phyloP scores from a whole-genome alignment of 2,113 vertebrate genomes.

The Onychostruthus taczanowskii region DNA sequence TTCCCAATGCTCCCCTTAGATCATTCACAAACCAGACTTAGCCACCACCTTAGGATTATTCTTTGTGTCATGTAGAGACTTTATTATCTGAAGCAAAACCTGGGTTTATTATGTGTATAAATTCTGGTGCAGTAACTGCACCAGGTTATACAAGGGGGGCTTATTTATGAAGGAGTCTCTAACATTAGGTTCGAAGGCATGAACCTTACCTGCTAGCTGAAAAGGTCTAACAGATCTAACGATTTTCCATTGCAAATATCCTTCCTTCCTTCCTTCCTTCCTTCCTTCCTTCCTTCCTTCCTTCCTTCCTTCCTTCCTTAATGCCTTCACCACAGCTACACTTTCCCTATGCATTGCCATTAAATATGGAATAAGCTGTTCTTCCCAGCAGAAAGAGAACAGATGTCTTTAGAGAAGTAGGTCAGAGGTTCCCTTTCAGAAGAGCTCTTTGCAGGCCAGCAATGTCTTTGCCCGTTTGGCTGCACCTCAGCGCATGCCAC shows the following conservation, averaged over 20 bases:
- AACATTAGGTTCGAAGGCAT: not conserved
- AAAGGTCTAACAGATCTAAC: not conserved
- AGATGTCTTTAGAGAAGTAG: not conserved
- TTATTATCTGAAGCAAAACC: not conserved
- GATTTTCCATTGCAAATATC: not conserved
- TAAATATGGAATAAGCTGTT: not conserved
- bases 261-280: not conserved
- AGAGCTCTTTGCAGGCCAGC: not conserved
- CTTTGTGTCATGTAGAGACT: rapidly evolving
- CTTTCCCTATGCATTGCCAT: not conserved
- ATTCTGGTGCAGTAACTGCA: not conserved
- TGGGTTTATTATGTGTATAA: not conserved
- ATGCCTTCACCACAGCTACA: not conserved
- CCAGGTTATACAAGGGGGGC: not conserved
- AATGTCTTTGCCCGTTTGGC: not conserved
- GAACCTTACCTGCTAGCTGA: not conserved
- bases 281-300: not conserved
- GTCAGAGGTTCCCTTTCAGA: not conserved
- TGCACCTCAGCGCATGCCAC: rapidly evolving
- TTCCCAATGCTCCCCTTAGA: not conserved
- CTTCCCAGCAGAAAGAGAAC: not conserved
- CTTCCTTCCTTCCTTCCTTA: not conserved
- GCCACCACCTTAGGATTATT: not conserved
- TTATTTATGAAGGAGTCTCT: not conserved
- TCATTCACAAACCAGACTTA: not conserved